phyloP scores from a whole-genome alignment of 2,113 vertebrate genomes.

The Hystrix cristata region DNA sequence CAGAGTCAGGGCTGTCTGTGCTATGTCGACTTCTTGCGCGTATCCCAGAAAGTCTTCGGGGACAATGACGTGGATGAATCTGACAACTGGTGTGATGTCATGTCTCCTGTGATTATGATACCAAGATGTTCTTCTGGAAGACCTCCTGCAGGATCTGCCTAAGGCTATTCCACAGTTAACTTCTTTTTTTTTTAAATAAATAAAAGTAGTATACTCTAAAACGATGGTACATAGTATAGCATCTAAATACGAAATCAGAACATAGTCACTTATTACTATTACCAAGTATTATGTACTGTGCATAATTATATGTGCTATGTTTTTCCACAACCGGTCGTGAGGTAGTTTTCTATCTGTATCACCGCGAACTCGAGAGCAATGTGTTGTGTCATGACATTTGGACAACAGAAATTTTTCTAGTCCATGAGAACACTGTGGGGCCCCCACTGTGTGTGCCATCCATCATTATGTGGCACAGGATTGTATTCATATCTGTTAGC shows the following conservation, averaged over 20 bases:
- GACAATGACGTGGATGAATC: neutral
- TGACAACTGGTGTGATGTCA: neutral
- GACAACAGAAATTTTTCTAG: neutral
- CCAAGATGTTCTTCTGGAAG: neutral
- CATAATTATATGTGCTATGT: neutral
- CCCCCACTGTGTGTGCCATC: neutral
- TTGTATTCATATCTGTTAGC: neutral
- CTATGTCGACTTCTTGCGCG: accelerated
- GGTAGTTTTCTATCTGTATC: neutral
- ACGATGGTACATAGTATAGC: neutral
- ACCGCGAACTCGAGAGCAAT: neutral
- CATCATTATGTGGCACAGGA: neutral
- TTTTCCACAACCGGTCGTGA: neutral
- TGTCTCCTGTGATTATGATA: too few species aligned
- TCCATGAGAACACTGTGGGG: neutral
- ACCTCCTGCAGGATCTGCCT: neutral
- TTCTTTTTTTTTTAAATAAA: neutral
- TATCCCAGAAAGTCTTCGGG: neutral
- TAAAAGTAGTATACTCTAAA: neutral
- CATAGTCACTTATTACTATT: neutral
- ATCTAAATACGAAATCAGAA: neutral
- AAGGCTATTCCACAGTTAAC: neutral
- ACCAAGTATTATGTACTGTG: neutral
- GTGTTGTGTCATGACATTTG: neutral
- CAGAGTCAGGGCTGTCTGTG: neutral